phyloP scores from a whole-genome alignment of 2,888 invertebrate species.

The Baccha elongata region DNA sequence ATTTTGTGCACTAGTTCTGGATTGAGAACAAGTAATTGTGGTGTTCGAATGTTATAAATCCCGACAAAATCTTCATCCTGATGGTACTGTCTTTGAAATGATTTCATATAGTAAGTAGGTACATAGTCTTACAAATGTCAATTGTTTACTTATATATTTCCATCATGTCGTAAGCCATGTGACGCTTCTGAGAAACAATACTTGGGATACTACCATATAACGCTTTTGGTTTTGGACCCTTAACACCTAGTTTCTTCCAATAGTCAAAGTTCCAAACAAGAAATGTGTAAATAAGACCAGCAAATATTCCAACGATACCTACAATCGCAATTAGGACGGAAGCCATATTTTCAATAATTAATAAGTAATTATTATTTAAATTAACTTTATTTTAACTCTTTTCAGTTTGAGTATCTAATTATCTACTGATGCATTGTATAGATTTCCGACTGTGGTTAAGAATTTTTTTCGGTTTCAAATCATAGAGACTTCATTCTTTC shows the following conservation, averaged over 20 bases:
- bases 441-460: too few species aligned
- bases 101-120: too few species aligned
- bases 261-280: conserved; percentile 79
- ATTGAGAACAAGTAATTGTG: conserved; percentile 80
- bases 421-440: too few species aligned
- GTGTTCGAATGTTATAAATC: conserved; percentile 78
- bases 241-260: conserved; percentile 81
- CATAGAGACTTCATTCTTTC: too few species aligned
- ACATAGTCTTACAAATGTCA: too few species aligned
- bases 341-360: too few species aligned
- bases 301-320: conserved; percentile 15
- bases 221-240: conserved; percentile 79
- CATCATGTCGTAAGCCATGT: conserved; percentile 78
- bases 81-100: too few species aligned
- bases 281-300: conserved; percentile 75
- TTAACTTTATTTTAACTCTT: too few species aligned
- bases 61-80: conserved; percentile 81
- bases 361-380: too few species aligned
- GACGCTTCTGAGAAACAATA: conserved; percentile 76
- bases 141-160: too few species aligned
- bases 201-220: conserved; percentile 80
- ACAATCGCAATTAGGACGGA: not conserved
- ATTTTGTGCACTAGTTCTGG: conserved; percentile 80
- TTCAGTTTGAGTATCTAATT: too few species aligned
- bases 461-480: too few species aligned